Conservation (phyloP, 2,113 vertebrate species). For the Malurus cyaneus region DNA sequence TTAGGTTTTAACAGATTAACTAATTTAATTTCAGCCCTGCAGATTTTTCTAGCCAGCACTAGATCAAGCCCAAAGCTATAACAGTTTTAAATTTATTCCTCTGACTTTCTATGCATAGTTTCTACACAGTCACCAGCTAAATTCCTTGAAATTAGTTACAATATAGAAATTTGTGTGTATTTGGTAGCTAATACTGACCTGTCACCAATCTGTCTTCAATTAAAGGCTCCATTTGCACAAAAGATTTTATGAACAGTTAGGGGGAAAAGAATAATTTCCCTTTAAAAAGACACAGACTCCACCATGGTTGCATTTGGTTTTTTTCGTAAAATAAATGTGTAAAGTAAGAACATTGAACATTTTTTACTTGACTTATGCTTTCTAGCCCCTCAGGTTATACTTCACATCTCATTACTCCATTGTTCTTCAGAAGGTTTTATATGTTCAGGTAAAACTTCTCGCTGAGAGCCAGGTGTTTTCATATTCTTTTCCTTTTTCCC, state of each 20-base stretch:
- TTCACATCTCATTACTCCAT: neutral
- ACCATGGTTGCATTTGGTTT: neutral
- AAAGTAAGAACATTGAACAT: neutral
- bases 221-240: neutral
- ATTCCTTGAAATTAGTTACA: neutral
- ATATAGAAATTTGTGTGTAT: neutral
- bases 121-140: neutral
- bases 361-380: neutral
- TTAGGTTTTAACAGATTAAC: neutral
- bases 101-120: neutral
- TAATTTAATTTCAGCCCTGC: neutral
- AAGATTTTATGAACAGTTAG: neutral
- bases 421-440: neutral
- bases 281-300: neutral
- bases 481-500: neutral
- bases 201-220: neutral
- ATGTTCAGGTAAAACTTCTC: neutral
- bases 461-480: neutral
- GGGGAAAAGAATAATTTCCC: fast-evolving
- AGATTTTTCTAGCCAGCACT: neutral
- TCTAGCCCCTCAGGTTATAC: neutral
- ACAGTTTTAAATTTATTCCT: neutral
- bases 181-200: neutral
- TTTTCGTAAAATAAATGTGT: neutral
- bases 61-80: neutral